phyloP scores from a whole-genome alignment of 2,888 invertebrate genomes.

The Drosophila formosana region DNA sequence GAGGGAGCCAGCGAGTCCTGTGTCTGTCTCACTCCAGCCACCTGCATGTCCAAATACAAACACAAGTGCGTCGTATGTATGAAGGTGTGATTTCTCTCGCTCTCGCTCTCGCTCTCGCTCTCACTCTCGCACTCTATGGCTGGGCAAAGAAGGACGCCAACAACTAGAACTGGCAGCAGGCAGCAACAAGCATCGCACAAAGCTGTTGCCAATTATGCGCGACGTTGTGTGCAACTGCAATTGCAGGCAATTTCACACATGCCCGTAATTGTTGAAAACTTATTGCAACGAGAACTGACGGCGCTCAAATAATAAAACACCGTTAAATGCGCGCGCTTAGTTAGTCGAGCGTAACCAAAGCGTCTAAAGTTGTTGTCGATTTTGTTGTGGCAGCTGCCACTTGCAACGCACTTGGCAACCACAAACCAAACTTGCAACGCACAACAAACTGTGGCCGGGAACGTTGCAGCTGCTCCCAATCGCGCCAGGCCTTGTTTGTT shows the following conservation, averaged over 20 bases:
- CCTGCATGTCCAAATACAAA: not conserved
- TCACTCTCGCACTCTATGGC: not conserved
- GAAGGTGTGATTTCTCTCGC: constrained; percentile 5
- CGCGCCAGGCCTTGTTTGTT: not conserved
- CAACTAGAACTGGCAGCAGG: constrained; percentile 9
- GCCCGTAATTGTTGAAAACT: constrained; percentile 35
- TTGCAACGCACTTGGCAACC: constrained; percentile 43
- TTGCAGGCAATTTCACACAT: constrained; percentile 50
- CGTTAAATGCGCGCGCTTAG: constrained; percentile 47
- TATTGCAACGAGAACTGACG: constrained; percentile 17
- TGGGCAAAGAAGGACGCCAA: constrained; percentile 25
- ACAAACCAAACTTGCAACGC: constrained; percentile 22
- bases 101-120: not conserved
- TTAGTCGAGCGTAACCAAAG: constrained; percentile 43
- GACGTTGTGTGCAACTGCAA: constrained; percentile 25
- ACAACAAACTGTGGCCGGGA: constrained; percentile 10
- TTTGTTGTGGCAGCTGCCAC: constrained; percentile 33
- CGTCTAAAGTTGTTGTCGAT: constrained; percentile 25
- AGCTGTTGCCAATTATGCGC: constrained; percentile 17
- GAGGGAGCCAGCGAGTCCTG: constrained; percentile 33
- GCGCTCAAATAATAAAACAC: constrained; percentile 51
- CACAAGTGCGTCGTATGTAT: constrained; percentile 11
- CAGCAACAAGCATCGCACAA: not conserved
- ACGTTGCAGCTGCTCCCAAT: constrained; percentile 11
- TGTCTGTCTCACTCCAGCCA: constrained; percentile 11